phyloP scores from a whole-genome alignment of 92 coral and sea anemone genomes.

The Scolanthus callimorphus region DNA sequence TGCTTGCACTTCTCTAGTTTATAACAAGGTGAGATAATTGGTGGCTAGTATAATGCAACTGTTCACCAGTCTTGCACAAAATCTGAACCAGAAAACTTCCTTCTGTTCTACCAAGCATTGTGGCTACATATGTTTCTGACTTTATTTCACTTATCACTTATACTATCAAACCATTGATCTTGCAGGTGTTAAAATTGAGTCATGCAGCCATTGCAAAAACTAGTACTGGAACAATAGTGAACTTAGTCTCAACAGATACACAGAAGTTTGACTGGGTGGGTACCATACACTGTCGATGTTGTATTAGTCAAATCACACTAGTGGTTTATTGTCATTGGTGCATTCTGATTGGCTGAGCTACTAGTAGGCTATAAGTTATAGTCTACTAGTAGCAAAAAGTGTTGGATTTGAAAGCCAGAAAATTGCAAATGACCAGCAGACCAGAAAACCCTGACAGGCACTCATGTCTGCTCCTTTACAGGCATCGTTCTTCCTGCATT shows the following conservation, averaged over 20 bases:
- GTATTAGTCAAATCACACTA: too few relatives aligned
- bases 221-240: constrained; percentile 75
- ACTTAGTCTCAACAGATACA: constrained; percentile 73
- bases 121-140: background rate
- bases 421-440: background rate
- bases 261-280: constrained; percentile 86
- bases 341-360: too few relatives aligned
- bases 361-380: too few relatives aligned
- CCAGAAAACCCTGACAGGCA: too few relatives aligned
- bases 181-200: constrained; percentile 60
- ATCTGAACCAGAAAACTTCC: background rate
- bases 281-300: background rate
- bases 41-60: background rate
- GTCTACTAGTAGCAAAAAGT: too few relatives aligned
- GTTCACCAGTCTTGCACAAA: background rate
- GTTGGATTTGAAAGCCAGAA: too few relatives aligned
- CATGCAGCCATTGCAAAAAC: constrained; percentile 70
- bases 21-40: constrained; percentile 36
- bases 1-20: constrained; percentile 44
- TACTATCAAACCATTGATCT: background rate
- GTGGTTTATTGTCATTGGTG: too few relatives aligned
- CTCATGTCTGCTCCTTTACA: too few relatives aligned
- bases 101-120: background rate
- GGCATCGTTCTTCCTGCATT: constrained; percentile 68
- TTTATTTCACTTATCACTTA: too few relatives aligned